Percentiles rank a stretch among this genome's conserved stretches.
These are phyloP conservation scores for Sarcophaga caerulescens DNA, from an alignment of 2,888 invertebrate species.

Conservation along the genomic window DNA sequence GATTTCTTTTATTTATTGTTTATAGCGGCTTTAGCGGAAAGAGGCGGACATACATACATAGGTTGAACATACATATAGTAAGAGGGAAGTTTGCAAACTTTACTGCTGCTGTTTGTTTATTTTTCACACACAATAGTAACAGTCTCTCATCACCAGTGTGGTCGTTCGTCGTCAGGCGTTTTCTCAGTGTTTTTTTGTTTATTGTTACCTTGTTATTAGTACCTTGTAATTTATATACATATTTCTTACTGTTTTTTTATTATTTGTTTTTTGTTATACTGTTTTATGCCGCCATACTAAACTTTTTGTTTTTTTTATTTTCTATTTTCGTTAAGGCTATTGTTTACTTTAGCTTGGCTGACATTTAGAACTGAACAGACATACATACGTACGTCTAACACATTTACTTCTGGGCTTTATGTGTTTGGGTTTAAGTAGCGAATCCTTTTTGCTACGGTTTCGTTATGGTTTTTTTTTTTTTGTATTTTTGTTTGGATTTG, in stretches of 20 bases:
- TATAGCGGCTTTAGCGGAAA: conserved; percentile 22
- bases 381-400: conserved; percentile 35
- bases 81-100: conserved; percentile 47
- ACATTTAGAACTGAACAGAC: conserved; percentile 34
- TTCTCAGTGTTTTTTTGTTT: conserved; percentile 40
- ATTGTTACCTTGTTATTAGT: conserved; percentile 65
- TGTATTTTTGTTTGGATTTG: conserved; percentile 71
- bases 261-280: conserved; percentile 33
- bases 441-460: conserved; percentile 69
- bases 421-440: conserved; percentile 60
- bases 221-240: conserved; percentile 65
- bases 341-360: conserved; percentile 49
- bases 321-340: conserved; percentile 42
- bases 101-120: conserved; percentile 64
- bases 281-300: conserved; percentile 47
- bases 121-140: conserved; percentile 66
- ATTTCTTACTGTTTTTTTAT: conserved; percentile 15
- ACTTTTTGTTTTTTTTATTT: conserved; percentile 30
- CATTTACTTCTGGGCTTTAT: conserved; percentile 46
- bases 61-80: conserved; percentile 37
- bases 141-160: conserved; percentile 31
- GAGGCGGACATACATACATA: conserved; percentile 7
- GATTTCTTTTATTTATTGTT: conserved; percentile 20
- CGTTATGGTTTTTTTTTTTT: conserved; percentile 67
- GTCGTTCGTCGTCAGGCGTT: conserved; percentile 50